Evolutionary conservation across 1,140 invertebrate species (phyloP).

Genomic region (Pogonus chalceus): DNA sequence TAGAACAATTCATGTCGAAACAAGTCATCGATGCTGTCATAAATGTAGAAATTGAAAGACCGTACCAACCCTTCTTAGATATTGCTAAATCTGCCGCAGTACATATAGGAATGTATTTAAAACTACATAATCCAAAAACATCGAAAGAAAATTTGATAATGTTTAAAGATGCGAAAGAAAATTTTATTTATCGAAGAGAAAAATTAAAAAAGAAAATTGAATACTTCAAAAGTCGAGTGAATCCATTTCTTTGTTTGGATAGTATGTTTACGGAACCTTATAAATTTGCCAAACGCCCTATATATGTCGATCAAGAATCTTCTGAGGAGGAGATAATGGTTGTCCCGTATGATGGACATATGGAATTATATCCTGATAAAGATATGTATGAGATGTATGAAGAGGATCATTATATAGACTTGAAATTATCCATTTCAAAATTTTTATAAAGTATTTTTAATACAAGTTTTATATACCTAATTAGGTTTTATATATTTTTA

Average conservation of each 20-base stretch:
- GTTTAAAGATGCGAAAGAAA: conserved; percentile 33
- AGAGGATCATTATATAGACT: too few species aligned
- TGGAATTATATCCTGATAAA: too few species aligned
- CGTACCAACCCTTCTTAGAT: conserved; percentile 44
- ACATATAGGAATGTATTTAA: conserved; percentile 42
- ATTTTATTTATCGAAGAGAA: conserved; percentile 34
- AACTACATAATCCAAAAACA: conserved; percentile 37
- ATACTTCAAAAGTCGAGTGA: conserved; percentile 27
- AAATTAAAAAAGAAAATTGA: conserved; percentile 26
- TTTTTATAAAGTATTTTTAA: too few species aligned
- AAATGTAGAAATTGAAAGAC: conserved; percentile 37
- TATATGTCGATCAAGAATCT: too few species aligned
- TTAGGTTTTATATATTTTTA: too few species aligned
- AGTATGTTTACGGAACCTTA: too few species aligned
- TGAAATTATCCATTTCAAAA: too few species aligned
- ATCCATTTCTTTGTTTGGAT: conserved; percentile 28
- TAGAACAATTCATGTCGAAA: conserved; percentile 45
- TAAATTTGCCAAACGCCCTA: too few species aligned
- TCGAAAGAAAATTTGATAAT: conserved; percentile 20
- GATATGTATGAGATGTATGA: too few species aligned
- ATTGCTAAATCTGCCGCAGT: conserved; percentile 38
- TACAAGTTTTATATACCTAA: too few species aligned
- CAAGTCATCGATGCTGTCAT: conserved; percentile 40
- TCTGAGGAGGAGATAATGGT: too few species aligned
- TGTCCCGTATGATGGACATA: too few species aligned